Base-by-base conservation (phyloP, 2,797 vertebrate genomes). In the Sternarchorhynchus goeldii region DNA sequence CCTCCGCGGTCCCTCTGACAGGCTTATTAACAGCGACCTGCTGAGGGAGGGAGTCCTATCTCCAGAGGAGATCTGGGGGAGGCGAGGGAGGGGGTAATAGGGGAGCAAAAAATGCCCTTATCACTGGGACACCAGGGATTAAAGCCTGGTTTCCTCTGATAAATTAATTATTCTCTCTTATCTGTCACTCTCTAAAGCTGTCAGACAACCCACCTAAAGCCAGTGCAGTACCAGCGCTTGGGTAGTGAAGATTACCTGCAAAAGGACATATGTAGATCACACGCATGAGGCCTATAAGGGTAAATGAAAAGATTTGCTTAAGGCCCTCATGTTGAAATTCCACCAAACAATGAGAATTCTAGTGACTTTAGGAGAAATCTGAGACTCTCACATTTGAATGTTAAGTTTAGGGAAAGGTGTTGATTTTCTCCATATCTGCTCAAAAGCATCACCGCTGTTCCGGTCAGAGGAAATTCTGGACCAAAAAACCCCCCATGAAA, bases 101-200 rank as follows among this genome's bases (percentile, higher is more conserved):
- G 56, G 14, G 65, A 74, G 57, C n/a, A 90, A 90, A 91, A 90
- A 93, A 89, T 89, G 90, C 84, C 83, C 90, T 93, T 94, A 95
- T 94, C 92, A 87, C 89, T 79, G 76, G 88, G 90, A 92, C 89
- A 91, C 90, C 89, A 76, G 88, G 90, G 93, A 93, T 92, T 93
- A 93, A 90, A 92, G 92, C 89, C 90, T 91, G 88, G 87, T 84
- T 87, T 84, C 86, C 88, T 85, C 86, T 84, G 82, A 93, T 92
- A 93, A 93, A 93, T 93, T 93, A 94, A 94, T 93, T 91, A 92
- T 91, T 93, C 85, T 75, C 83, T 91, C 90, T 93, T 89, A 92
- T 92, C 90, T 89, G 80, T 88, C 92, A 90, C 88, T 90, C 90
- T 93, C 91, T 92, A 92, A 90, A 89, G 89, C 89, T 88, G 86